Evolutionary conservation across 2,113 vertebrate species (phyloP).

Genomic region (Hyaena hyaena): DNA sequence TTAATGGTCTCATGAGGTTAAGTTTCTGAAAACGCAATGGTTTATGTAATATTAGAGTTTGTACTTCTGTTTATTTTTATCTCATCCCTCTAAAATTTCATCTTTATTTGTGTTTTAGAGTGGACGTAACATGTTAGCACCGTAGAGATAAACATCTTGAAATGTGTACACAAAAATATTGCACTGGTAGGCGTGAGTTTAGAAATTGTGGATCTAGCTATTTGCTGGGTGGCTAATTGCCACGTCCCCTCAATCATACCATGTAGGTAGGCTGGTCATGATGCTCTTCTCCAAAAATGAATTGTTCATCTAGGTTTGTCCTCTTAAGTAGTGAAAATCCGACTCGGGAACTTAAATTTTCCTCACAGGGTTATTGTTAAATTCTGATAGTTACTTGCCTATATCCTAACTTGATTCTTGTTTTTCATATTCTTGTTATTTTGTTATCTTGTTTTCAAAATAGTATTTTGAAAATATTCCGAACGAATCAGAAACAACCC

Average conservation of each 20-base stretch:
- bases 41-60: not conserved
- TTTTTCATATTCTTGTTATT: not conserved
- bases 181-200: not conserved
- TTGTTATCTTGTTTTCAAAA: not conserved
- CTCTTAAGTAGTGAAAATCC: conserved; percentile 30
- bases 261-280: not conserved
- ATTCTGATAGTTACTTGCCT: not conserved
- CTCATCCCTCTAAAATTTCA: conserved; percentile 10
- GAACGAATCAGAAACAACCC: not conserved
- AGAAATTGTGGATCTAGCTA: not conserved
- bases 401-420: conserved; percentile 27
- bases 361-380: not conserved
- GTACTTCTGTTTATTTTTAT: conserved; percentile 32
- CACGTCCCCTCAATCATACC: not conserved
- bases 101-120: conserved; percentile 8
- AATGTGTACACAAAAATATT: not conserved
- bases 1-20: not conserved
- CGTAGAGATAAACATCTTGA: not conserved
- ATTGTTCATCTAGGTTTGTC: not conserved
- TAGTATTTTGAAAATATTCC: conserved; percentile 54
- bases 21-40: not conserved
- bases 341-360: not conserved
- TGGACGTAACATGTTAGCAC: not conserved
- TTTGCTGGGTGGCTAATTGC: not conserved
- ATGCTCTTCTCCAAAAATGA: not conserved